Conservation (phyloP, 2,797 vertebrate species). For the Malacoctenus gilli region DNA sequence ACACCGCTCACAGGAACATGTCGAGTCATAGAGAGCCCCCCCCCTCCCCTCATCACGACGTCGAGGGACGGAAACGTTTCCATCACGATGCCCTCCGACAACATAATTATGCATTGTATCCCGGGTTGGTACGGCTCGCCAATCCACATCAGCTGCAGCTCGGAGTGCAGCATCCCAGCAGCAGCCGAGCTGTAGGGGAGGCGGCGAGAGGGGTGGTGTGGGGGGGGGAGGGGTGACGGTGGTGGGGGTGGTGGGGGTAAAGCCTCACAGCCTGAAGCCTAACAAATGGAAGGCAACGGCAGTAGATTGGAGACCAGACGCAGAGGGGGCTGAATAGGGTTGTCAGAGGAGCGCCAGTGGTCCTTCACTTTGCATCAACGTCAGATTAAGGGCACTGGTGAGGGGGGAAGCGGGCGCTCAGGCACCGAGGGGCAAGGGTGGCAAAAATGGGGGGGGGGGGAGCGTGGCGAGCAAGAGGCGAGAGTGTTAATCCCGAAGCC, state of each 20-base stretch:
- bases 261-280: constrained; percentile 60
- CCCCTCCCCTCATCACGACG: constrained; percentile 22
- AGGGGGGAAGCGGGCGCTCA: constrained; percentile 50
- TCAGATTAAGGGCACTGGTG: constrained; percentile 69
- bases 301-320: constrained; percentile 59
- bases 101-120: constrained; percentile 79
- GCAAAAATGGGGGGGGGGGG: too few relatives aligned
- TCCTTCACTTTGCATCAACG: constrained; percentile 77
- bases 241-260: not conserved
- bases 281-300: constrained; percentile 67
- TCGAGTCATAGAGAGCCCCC: constrained; percentile 37
- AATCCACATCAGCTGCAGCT: constrained; percentile 70
- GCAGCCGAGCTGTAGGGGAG: constrained; percentile 25
- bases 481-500: constrained; percentile 62
- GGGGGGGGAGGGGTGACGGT: constrained; percentile 2
- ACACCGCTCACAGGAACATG: constrained; percentile 48
- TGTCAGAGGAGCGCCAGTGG: constrained; percentile 69
- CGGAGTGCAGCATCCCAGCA: constrained; percentile 55
- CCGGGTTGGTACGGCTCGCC: constrained; percentile 62
- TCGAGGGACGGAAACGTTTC: constrained; percentile 57
- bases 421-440: constrained; percentile 59
- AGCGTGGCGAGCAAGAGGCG: constrained; percentile 29
- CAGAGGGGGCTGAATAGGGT: constrained; percentile 51
- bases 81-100: constrained; percentile 73
- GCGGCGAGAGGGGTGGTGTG: too few relatives aligned